Conservation (phyloP, 2,888 invertebrate genomes). For the Deilephila porcellus region DNA sequence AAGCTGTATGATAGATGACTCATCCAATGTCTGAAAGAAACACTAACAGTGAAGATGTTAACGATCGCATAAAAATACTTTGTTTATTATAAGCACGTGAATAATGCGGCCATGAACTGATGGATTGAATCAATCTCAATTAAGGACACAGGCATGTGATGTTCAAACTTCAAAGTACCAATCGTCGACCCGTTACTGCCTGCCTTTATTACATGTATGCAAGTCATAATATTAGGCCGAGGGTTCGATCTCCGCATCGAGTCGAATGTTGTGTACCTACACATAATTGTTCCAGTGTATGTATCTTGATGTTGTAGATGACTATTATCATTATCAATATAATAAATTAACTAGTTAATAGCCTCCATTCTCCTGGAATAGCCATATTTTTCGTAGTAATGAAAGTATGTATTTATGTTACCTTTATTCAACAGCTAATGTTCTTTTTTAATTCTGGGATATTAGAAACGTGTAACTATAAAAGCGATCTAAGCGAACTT, state of each 20-base stretch:
- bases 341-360: too few species aligned
- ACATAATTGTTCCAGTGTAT: too few species aligned
- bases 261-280: too few species aligned
- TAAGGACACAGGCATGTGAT: slow-evolving; percentile 35
- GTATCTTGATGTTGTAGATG: too few species aligned
- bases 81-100: slow-evolving; percentile 38
- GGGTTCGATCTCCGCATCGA: neutral
- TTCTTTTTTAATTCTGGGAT: too few species aligned
- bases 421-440: too few species aligned
- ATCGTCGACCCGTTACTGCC: neutral
- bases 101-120: slow-evolving; percentile 38
- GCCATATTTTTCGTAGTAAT: too few species aligned
- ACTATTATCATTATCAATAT: too few species aligned
- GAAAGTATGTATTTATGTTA: too few species aligned
- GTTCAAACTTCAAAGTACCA: slow-evolving; percentile 14
- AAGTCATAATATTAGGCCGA: neutral
- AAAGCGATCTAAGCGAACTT: too few species aligned
- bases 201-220: neutral
- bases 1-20: neutral
- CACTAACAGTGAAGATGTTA: neutral
- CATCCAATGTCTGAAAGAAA: neutral
- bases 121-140: slow-evolving; percentile 46
- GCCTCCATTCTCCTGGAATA: too few species aligned
- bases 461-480: too few species aligned
- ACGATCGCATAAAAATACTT: slow-evolving; percentile 10